Evolutionary conservation across 2,797 vertebrate genomes (phyloP), one percentile per base, ranked within the genome.

Genomic region (Siniperca obscura): DNA sequence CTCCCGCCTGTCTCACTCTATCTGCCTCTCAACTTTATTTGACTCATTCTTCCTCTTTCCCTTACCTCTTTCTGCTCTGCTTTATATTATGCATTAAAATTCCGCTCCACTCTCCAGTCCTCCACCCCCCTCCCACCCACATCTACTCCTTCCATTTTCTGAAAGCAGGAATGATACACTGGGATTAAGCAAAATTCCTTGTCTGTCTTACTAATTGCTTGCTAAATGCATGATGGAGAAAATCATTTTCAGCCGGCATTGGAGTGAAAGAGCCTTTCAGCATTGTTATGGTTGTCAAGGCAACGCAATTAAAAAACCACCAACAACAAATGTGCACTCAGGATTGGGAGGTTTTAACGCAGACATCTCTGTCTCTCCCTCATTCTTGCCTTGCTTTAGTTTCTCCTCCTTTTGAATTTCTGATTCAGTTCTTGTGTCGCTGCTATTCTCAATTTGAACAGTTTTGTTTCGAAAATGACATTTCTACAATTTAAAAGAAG

Each of bases 141-240:
- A 74, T 48, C 84, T 57, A 75, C 75, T 76, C 85, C 83, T 60
- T 89, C 87, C 82, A 83, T 90, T 89, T 90, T 90, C 78, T 88
- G 85, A 92, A 90, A 92, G 88, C 84, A 86, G 89, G 82, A 92
- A 84, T 84, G 87, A 92, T 92, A 91, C 90, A 87, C 86, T 27
- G 44, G 88, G 91, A 91, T 90, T 90, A 90, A 92, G 82, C 90
- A 89, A 91, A 93, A 93, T 91, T 94, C 91, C 91, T 90, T 89
- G 92, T 92, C 90, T 89, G 90, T 92, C 89, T 92, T 85, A 76
- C 92, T 93, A 94, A 94, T 94, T 94, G 91, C 92, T 90, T 82
- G 82, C 91, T 94, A 94, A 94, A 92, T 93, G 90, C 90, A 93
- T 92, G 93, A 93, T 94, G 90, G 92, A 92, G 88, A 92, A 92